Conservation (phyloP, 2,888 invertebrate genomes). For the Eupithecia subumbrata region DNA sequence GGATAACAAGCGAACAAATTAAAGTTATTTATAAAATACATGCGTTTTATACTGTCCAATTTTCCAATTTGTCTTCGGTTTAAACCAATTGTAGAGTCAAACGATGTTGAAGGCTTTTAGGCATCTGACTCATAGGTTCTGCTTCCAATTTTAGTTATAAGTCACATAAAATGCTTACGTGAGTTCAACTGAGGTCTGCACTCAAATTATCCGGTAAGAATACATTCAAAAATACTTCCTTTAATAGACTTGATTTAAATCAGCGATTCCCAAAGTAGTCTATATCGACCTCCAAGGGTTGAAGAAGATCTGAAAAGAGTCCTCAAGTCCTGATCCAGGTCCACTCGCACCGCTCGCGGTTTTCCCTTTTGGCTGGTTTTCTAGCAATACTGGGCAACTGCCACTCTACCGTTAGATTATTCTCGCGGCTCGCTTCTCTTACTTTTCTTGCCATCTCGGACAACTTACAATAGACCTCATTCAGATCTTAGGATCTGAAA, state of each 20-base stretch:
- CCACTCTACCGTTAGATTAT: background rate
- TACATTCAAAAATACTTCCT: background rate
- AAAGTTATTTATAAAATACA: slow-evolving; percentile 34
- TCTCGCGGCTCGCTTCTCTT: background rate
- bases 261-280: background rate
- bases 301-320: background rate
- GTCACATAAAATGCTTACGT: background rate
- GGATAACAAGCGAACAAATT: slow-evolving; percentile 21
- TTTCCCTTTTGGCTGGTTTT: background rate
- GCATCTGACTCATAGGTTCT: background rate
- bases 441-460: background rate
- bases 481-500: no score
- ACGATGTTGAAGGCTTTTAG: slow-evolving; percentile 16
- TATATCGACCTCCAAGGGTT: background rate
- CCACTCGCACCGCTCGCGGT: background rate
- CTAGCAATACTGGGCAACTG: background rate
- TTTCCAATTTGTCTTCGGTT: slow-evolving; percentile 42
- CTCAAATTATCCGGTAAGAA: background rate
- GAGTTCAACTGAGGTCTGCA: background rate
- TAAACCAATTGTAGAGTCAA: slow-evolving; percentile 34
- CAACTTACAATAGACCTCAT: background rate
- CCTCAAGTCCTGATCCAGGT: background rate
- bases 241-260: background rate
- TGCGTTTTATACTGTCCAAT: slow-evolving; percentile 41
- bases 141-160: background rate